These are phyloP conservation scores for Sylvilagus floridanus DNA, from an alignment of 2,797 vertebrate genomes.

Conservation along the genomic window DNA sequence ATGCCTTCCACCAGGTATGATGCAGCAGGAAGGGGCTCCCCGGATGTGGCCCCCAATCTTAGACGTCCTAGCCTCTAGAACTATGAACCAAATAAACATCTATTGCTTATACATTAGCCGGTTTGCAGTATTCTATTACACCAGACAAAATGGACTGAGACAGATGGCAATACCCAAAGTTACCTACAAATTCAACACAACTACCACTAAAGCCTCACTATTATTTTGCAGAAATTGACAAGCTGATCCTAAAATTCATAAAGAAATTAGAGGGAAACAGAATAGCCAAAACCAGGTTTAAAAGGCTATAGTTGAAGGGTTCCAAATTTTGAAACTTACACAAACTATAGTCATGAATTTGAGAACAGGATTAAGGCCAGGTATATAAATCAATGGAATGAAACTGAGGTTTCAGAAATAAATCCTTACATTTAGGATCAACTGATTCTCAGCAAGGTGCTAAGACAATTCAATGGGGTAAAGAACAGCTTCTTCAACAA, in stretches of 20 bases:
- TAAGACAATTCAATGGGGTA: background rate
- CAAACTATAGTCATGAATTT: background rate
- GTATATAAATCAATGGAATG: too few species aligned
- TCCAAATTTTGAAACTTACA: background rate
- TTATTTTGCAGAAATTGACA: slow-evolving; percentile 6
- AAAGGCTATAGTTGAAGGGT: background rate
- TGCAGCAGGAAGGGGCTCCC: background rate
- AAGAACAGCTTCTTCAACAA: background rate
- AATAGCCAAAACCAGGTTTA: slow-evolving; percentile 11
- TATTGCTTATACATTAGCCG: background rate
- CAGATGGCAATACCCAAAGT: background rate
- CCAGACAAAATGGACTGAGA: background rate
- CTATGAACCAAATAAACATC: background rate
- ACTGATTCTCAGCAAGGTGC: slow-evolving; percentile 23
- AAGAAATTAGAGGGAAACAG: background rate
- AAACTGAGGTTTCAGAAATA: too few species aligned
- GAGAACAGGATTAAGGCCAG: too few species aligned
- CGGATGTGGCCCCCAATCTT: background rate
- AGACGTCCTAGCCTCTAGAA: background rate
- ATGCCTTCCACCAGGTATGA: background rate
- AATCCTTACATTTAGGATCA: background rate
- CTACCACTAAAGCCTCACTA: slow-evolving; percentile 4
- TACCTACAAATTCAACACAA: slow-evolving; percentile 1
- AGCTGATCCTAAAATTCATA: background rate
- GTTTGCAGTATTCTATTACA: background rate